These are phyloP conservation scores for Paracentrotus lividus DNA, from an alignment of 53 echinoderm and acorn worm genomes.

Conservation along the genomic window DNA sequence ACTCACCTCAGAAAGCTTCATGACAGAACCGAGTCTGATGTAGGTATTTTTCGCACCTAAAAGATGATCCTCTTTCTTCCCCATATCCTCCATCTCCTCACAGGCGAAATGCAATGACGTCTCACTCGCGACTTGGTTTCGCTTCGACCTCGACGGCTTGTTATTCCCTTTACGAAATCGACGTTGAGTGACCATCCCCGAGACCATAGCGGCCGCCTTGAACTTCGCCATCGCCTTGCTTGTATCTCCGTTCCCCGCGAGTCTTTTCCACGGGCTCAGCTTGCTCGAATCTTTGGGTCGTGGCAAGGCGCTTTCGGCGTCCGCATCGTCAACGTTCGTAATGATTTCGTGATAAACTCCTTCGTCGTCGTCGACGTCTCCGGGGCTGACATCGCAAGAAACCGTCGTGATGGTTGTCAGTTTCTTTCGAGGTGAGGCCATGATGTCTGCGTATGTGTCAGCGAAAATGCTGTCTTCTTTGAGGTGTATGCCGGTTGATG, in stretches of 20 bases:
- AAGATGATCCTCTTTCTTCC: neutral
- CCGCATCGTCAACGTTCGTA: too few species aligned
- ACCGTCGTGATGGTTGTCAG: neutral
- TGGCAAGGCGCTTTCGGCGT: neutral
- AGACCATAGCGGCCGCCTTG: conserved; percentile 9
- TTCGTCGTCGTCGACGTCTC: neutral
- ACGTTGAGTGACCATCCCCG: neutral
- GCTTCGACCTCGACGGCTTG: conserved; percentile 10
- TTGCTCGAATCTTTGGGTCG: neutral
- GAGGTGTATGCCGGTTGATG: neutral
- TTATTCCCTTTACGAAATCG: conserved; percentile 15
- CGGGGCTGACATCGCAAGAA: neutral
- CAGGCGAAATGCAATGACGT: conserved; percentile 7
- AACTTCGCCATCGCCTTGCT: conserved; percentile 12
- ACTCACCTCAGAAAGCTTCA: conserved; percentile 18
- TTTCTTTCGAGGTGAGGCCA: neutral
- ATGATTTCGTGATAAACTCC: neutral
- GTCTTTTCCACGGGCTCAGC: neutral
- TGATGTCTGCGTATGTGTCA: neutral
- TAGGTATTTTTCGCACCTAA: neutral
- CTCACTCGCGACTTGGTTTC: conserved; percentile 3
- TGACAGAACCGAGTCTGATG: conserved; percentile 15
- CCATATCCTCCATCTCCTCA: neutral
- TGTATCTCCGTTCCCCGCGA: neutral
- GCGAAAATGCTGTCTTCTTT: neutral